Percentiles rank a stretch among this genome's conserved stretches.
Evolutionary conservation across 1,140 invertebrate genomes (phyloP).

Genomic region (Anoplolepis gracilipes): DNA sequence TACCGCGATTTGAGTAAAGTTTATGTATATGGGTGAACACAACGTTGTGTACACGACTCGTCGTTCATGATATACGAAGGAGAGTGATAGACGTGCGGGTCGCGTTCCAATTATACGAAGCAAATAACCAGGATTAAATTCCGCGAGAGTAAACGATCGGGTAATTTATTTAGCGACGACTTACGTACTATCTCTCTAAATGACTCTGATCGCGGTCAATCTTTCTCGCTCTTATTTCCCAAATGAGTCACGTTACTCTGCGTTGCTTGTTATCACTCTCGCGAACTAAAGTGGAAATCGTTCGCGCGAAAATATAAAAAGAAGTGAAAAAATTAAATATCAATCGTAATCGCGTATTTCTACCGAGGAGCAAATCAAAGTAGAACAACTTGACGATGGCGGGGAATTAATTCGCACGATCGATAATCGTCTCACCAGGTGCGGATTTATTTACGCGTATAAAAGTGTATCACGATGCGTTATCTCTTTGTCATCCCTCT

Average conservation of each 20-base stretch:
- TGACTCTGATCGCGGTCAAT: conserved; percentile 60
- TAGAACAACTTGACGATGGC: not conserved
- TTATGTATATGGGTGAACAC: not conserved
- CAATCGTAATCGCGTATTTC: not conserved
- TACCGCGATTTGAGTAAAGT: conserved; percentile 1
- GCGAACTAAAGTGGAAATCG: conserved; percentile 11
- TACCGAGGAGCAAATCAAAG: not conserved
- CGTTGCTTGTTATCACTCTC: conserved; percentile 6
- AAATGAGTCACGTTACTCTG: conserved; percentile 32
- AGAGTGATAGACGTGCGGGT: conserved; percentile 30
- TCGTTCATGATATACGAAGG: conserved; percentile 55
- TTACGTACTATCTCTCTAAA: conserved; percentile 37
- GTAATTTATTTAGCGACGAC: conserved; percentile 65
- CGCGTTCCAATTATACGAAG: conserved; percentile 70
- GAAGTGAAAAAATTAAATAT: conserved; percentile 6
- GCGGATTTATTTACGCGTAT: not conserved
- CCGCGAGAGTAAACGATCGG: conserved; percentile 63
- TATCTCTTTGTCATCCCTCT: not conserved
- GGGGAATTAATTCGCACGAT: conserved; percentile 38
- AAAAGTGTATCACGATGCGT: conserved; percentile 13
- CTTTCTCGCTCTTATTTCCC: conserved; percentile 28
- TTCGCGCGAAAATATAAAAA: not conserved
- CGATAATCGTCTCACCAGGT: conserved; percentile 26
- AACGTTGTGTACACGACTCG: conserved; percentile 52
- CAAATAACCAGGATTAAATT: conserved; percentile 72